Conservation (phyloP, 1,140 invertebrate genomes). For the Monomorium pharaonis region DNA sequence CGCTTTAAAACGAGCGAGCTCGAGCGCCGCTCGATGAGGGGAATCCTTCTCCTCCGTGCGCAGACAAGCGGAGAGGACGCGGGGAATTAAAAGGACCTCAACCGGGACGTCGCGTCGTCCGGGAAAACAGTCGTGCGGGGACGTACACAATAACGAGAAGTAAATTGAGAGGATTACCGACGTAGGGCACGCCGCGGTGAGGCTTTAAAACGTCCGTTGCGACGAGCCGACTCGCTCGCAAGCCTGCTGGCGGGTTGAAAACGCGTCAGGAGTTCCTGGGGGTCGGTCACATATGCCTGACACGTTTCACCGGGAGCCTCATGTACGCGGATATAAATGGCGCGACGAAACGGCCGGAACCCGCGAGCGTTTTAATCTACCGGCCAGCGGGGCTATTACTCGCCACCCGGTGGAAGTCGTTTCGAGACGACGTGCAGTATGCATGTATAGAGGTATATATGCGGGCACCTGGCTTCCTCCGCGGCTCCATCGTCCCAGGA, state of each 20-base stretch:
- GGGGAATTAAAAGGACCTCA: constrained; percentile 12
- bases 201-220: constrained; percentile 36
- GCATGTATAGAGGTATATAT: background rate
- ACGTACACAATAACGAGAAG: constrained; percentile 25
- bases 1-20: constrained; percentile 19
- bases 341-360: constrained; percentile 65
- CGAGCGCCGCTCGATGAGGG: constrained; percentile 1
- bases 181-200: constrained; percentile 9
- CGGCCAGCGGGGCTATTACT: constrained; percentile 63
- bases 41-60: background rate
- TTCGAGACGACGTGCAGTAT: constrained; percentile 53
- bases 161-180: constrained; percentile 43
- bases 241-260: constrained; percentile 19
- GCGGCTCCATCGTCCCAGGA: constrained; percentile 44
- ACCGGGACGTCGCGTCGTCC: background rate
- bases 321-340: constrained; percentile 58
- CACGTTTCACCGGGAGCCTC: constrained; percentile 24
- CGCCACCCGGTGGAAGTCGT: constrained; percentile 64
- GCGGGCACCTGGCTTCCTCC: constrained; percentile 51
- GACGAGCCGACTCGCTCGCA: background rate
- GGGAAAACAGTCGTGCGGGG: background rate
- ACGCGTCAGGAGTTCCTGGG: constrained; percentile 8
- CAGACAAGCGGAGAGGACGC: background rate
- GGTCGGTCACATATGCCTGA: constrained; percentile 52
- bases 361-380: constrained; percentile 74